Percentiles rank a stretch among this genome's conserved stretches.
Evolutionary conservation across 2,113 vertebrate species (phyloP).

Genomic region (Calyptomena viridis): DNA sequence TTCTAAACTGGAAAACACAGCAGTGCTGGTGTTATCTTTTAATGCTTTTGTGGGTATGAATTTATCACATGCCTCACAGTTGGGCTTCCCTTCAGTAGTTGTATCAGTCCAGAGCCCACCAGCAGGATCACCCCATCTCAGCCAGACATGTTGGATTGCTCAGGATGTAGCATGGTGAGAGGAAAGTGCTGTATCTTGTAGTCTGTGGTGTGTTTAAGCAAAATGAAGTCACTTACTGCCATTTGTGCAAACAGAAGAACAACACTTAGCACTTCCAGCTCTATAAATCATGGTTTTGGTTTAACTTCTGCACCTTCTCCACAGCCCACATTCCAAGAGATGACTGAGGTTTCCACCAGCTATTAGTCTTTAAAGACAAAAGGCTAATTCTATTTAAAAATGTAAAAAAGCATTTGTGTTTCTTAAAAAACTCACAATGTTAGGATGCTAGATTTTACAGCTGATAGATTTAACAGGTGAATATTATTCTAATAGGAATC

Average conservation of each 20-base stretch:
- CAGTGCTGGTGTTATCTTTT: not conserved
- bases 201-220: not conserved
- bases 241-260: not conserved
- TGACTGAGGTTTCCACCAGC: not conserved
- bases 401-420: not conserved
- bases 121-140: not conserved
- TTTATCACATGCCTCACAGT: not conserved
- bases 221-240: not conserved
- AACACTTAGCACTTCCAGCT: not conserved
- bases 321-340: not conserved
- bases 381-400: not conserved
- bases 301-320: not conserved
- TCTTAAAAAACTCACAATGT: not conserved
- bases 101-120: not conserved
- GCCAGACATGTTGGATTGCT: not conserved
- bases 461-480: not conserved
- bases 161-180: not conserved
- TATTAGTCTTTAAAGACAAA: not conserved
- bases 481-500: not conserved
- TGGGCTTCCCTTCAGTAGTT: not conserved
- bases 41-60: not conserved
- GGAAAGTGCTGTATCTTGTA: not conserved
- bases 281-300: not conserved
- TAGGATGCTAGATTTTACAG: not conserved
- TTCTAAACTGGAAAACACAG: not conserved